Base-by-base conservation (phyloP, 2,797 vertebrate genomes). In the Tapirus indicus region DNA sequence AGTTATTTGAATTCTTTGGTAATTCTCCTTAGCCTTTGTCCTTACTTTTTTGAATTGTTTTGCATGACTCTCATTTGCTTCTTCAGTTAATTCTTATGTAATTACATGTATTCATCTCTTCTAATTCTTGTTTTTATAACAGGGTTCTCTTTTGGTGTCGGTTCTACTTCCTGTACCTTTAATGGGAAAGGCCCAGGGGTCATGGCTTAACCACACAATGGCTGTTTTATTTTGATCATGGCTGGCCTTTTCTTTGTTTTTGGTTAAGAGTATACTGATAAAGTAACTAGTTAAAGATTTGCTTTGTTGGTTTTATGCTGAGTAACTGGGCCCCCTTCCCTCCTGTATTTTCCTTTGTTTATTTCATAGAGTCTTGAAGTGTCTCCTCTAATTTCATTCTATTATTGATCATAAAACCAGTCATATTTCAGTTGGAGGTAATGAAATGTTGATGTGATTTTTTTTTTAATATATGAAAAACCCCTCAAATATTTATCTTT, bases 201-300 rank as follows among this genome's bases (percentile, higher is more conserved):
- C 74, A 52, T 25, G 64, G 64, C 74, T 91, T 58, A 38, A 41
- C 38, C 35, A 14, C n/a, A n/a, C 92, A 87, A 2, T 23, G 62
- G 47, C 64, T 69, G 25, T 93, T 96, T 93, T 78, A 49, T 96
- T 97, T 97, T 95, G 23, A 80, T 83, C 32, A 32, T 69, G 64
- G 17, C 62, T 86, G 38, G 47, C 49, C 20, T 93, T 92, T 78
- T 35, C 92, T 89, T 96, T 97, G 95, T 91, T 93, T 95, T 79
- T 71, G 74, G 44, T 78, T 78, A 35, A 68, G 54, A 38, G 25
- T 29, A 35, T 20, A 35, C 44, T 80, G 69, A 88, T 92, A 87
- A 94, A 84, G 35, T 83, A 87, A 62, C 60, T 87, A 44, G 52
- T 66, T 79, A n/a, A 95, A 95, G 71, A 90, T 86, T 69, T 75